Base-by-base conservation (phyloP, 1,140 invertebrate genomes). In the Euglossa dilemma region DNA sequence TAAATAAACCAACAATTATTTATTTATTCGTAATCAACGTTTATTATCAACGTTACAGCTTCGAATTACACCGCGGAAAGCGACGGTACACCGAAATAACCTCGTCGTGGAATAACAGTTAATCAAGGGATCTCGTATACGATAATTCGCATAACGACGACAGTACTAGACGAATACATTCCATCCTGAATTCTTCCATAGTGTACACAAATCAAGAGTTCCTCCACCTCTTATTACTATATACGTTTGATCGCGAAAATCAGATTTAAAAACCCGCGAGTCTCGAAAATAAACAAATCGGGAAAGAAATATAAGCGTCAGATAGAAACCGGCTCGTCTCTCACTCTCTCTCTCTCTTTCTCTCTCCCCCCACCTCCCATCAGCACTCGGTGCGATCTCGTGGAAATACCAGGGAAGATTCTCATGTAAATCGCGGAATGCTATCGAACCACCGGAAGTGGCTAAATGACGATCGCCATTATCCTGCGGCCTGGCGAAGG, bases 381-480 rank as follows among this genome's bases (percentile, higher is more conserved):
- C 36, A 36, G 1, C 36, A 36, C 36, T 36, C 36, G 1, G 36
- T 36, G 64, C 64, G 61, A 54, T 77, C 66, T 69, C 64, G 16
- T 78, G 74, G 80, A 83, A 78, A 83, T 83, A 78, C 66, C 64
- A 64, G 59, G 20, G 72, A 80, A 87, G 77, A 84, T 87, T 87
- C 79, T 84, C 86, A 87, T 87, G 85, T 79, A 87, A 87, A 87
- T 87, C 76, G 75, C 64, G 54, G 23, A 59, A 52, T 71, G 82
- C 75, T 83, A 73, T 77, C 47, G 74, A 85, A 81, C 69, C 72
- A 72, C 59, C 85, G 85, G 85, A 82, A 88, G 86, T 88, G 71
- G 84, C 83, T 88, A 88, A 87, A 88, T 87, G 86, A 87, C 86
- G 83, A 87, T 87, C 86, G 83, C 83, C 79, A 88, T 88, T 88